Conservation (phyloP, 2,888 invertebrate genomes). For the Marasmarcha lunaedactyla region DNA sequence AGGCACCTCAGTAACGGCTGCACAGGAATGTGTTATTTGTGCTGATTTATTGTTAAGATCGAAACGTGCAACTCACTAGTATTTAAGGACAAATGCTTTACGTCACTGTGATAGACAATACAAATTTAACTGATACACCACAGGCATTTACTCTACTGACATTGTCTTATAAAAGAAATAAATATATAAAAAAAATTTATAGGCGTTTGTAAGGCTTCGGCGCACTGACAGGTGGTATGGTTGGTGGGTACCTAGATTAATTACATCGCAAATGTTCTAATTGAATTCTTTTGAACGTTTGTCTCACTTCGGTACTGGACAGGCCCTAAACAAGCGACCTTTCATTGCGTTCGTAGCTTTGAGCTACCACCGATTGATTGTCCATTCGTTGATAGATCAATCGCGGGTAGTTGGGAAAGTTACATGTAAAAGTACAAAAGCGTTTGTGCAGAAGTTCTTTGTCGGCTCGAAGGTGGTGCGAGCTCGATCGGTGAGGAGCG, state of each 20-base stretch:
- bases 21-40: slow-evolving; percentile 45
- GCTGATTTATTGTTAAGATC: slow-evolving; percentile 64
- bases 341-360: too few species aligned
- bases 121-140: slow-evolving; percentile 54
- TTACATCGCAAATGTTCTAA: too few species aligned
- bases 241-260: too few species aligned
- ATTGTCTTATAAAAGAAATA: slow-evolving; percentile 21
- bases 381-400: background rate
- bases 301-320: too few species aligned
- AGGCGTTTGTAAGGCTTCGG: too few species aligned
- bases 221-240: too few species aligned
- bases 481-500: slow-evolving; percentile 27
- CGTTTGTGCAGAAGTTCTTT: slow-evolving; percentile 64
- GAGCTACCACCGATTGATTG: too few species aligned
- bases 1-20: slow-evolving; percentile 58
- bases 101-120: slow-evolving; percentile 66
- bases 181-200: background rate
- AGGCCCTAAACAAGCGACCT: too few species aligned
- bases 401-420: slow-evolving; percentile 15
- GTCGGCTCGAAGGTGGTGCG: slow-evolving; percentile 41
- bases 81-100: slow-evolving; percentile 69
- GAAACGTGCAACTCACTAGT: slow-evolving; percentile 63
- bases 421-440: slow-evolving; percentile 46
- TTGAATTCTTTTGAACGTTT: too few species aligned
- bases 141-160: slow-evolving; percentile 31